Base-by-base conservation (phyloP, 1,140 invertebrate species). In the Chironomus striatipennis region DNA sequence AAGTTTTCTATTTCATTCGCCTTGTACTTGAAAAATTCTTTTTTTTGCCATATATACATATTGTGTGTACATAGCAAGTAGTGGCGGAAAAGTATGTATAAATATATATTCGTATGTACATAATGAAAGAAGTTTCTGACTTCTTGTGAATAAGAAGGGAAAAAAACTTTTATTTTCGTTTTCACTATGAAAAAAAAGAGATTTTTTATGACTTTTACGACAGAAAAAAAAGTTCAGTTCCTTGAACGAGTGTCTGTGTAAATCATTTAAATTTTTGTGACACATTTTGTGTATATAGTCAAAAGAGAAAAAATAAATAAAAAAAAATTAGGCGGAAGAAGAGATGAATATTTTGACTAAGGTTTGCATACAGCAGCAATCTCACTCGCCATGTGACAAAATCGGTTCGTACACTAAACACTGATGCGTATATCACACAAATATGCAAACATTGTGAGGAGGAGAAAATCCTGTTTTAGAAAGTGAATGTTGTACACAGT, bases 1-100 rank as follows among this genome's bases (percentile, higher is more conserved):
- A 70, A 70, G 65, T 70, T 70, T 70, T 70, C 65, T 70, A 70
- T 70, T 70, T 70, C 65, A 70, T 70, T 70, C 65, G 65, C 65
- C 65, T 70, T 70, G 65, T 70, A 70, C 65, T 70, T 70, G 65
- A 70, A 70, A 70, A 70, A 70, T 70, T 70, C 20, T 70, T 18
- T 18, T 70, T 70, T 20, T 70, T 18, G 20, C 65, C 24, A 34
- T 34, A 34, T 34, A 34, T 70, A 18, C 65, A 70, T 70, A 20
- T 70, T 18, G 17, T 70, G 18, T 70, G 18, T 70, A 70, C 20
- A 70, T 70, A 70, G n/a, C 47, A 57, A 57, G 47, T 15, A 57
- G 47, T 57, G n/a, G 47, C n/a, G n/a, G 43, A 9, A 47, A 34
- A 34, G 24, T 34, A 34, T 34, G 24, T 34, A 34, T n/a, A n/a